Conservation (phyloP, 2,797 vertebrate genomes). For the Prunella strophiata region DNA sequence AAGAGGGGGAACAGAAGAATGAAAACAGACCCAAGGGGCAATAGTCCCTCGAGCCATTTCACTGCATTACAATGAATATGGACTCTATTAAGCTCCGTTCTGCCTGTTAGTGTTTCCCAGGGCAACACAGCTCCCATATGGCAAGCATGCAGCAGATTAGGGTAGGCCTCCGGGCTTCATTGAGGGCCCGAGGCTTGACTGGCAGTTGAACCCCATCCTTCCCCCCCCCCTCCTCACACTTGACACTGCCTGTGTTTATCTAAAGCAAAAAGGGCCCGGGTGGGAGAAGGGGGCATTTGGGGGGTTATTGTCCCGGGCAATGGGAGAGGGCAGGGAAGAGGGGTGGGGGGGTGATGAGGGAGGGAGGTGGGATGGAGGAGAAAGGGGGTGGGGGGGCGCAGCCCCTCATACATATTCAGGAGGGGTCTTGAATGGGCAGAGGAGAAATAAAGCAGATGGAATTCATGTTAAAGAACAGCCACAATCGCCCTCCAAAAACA, state of each 20-base stretch:
- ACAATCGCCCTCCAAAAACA: conserved; percentile 83
- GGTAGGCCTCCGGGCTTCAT: conserved; percentile 82
- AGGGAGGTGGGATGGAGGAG: conserved; percentile 26
- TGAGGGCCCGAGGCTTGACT: conserved; percentile 82
- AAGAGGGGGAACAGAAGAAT: conserved; percentile 78
- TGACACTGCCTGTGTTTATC: conserved; percentile 99
- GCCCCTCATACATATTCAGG: conserved; percentile 93
- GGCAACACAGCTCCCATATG: conserved; percentile 98
- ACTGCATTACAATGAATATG: conserved; percentile 99
- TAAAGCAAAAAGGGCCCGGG: conserved; percentile 86
- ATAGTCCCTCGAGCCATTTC: conserved; percentile 89
- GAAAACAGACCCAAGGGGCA: conserved; percentile 85
- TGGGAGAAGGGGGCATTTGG: conserved; percentile 66
- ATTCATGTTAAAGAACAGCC: conserved; percentile 81
- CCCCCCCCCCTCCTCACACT: conserved; percentile 91
- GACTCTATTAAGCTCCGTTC: conserved; percentile 99
- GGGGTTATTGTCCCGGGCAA: conserved; percentile 78
- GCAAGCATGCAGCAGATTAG: conserved; percentile 93
- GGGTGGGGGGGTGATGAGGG: conserved; percentile 9
- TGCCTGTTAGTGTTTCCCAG: conserved; percentile 98
- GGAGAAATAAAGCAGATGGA: conserved; percentile 85
- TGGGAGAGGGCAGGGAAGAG: conserved; percentile 64
- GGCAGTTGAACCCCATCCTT: conserved; percentile 92
- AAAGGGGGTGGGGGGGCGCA: conserved; percentile 38
- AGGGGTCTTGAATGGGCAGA: conserved; percentile 77